Conservation (phyloP, 2,888 invertebrate genomes). For the Chaetogeoica ovagalla region DNA sequence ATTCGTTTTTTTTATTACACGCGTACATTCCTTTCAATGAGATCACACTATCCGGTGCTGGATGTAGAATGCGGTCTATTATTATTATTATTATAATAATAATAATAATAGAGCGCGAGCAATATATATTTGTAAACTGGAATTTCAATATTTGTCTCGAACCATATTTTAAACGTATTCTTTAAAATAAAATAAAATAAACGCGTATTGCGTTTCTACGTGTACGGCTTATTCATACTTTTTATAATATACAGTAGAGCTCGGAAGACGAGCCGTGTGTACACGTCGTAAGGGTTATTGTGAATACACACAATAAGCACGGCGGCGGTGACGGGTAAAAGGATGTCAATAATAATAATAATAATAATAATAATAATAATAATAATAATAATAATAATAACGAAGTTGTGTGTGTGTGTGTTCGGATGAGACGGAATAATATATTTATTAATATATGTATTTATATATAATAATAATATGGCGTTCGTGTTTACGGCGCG, state of each 20-base stretch:
- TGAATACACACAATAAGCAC: too few species aligned
- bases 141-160: slow-evolving; percentile 19
- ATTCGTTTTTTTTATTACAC: slow-evolving; percentile 23
- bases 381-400: neutral
- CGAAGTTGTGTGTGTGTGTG: neutral
- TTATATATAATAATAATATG: neutral
- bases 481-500: slow-evolving; percentile 24
- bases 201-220: too few species aligned
- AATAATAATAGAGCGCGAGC: neutral
- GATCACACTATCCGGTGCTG: slow-evolving; percentile 11
- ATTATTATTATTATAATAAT: too few species aligned
- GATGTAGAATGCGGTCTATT: neutral
- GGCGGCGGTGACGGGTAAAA: neutral
- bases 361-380: too few species aligned
- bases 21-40: slow-evolving; percentile 24
- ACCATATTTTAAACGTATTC: neutral
- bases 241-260: too few species aligned
- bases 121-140: slow-evolving; percentile 17
- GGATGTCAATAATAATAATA: neutral
- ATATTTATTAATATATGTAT: too few species aligned
- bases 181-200: too few species aligned
- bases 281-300: too few species aligned
- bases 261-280: too few species aligned
- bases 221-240: too few species aligned
- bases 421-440: neutral